Conservation (phyloP, 2,888 invertebrate species). For the Cerastis rubricosa region DNA sequence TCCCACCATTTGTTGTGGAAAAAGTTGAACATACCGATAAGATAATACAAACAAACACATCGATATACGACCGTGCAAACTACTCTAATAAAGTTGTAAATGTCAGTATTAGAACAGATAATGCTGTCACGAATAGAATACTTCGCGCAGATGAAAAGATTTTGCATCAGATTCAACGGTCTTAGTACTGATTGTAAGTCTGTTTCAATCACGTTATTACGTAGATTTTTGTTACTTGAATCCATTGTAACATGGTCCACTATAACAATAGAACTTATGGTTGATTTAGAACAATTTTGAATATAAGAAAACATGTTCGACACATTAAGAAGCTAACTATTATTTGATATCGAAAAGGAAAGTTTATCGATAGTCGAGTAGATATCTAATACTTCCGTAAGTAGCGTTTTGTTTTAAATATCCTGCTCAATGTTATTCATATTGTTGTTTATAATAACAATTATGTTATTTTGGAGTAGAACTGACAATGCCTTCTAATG, state of each 20-base stretch:
- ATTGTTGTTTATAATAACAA: neutral
- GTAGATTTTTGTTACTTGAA: neutral
- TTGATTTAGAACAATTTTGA: neutral
- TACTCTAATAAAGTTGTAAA: conserved; percentile 3
- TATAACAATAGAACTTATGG: neutral
- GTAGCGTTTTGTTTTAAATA: neutral
- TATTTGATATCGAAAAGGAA: neutral
- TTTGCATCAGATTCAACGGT: conserved; percentile 29
- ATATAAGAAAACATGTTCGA: neutral
- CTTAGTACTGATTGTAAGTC: conserved; percentile 20
- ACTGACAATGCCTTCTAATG: neutral
- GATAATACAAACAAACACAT: neutral
- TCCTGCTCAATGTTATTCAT: neutral
- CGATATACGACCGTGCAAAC: neutral
- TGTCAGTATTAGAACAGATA: neutral
- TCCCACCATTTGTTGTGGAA: neutral
- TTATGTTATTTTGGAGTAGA: neutral
- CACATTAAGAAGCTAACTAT: neutral
- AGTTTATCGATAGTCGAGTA: neutral
- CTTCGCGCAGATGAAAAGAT: conserved; percentile 32
- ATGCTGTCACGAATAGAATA: conserved; percentile 17
- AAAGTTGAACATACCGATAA: neutral
- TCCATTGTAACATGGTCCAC: no score
- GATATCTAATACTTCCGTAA: neutral
- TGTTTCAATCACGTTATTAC: neutral